Percentiles rank a stretch among this genome's conserved stretches.
Evolutionary conservation across 2,888 invertebrate genomes (phyloP).

Genomic region (Dryadula phaetusa): DNA sequence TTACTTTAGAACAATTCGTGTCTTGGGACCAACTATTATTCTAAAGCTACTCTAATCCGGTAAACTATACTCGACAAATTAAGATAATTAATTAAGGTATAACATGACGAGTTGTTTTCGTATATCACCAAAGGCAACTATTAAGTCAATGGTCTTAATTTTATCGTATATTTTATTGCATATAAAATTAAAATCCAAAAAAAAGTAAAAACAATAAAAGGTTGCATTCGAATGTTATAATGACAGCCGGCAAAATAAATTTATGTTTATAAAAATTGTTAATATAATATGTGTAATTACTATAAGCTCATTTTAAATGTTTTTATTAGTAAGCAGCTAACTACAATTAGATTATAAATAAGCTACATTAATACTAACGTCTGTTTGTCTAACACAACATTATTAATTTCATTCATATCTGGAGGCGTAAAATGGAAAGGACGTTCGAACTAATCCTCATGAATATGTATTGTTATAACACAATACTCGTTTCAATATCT

Average conservation of each 20-base stretch:
- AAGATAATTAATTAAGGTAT: constrained; percentile 40
- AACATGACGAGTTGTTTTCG: constrained; percentile 6
- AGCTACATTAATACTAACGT: constrained; percentile 52
- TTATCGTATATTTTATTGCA: too few species aligned
- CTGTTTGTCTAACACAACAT: constrained; percentile 54
- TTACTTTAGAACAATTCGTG: constrained; percentile 66
- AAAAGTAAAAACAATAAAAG: too few species aligned
- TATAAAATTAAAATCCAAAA: too few species aligned
- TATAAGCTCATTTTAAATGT: neutral
- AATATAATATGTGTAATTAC: too few species aligned
- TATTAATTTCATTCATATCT: constrained; percentile 63
- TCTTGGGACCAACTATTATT: constrained; percentile 39
- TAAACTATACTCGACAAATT: constrained; percentile 50
- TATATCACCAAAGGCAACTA: neutral
- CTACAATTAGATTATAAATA: neutral
- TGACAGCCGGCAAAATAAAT: neutral
- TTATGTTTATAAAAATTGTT: neutral
- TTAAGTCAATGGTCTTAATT: too few species aligned
- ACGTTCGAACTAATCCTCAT: constrained; percentile 61
- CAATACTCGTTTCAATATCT: constrained; percentile 53
- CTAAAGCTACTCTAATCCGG: constrained; percentile 52
- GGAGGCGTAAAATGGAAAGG: constrained; percentile 64
- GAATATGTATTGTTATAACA: constrained; percentile 61
- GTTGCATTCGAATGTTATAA: neutral
- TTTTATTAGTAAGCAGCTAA: neutral